A percentile compares a stretch with the other conserved stretches of the same genome.
Evolutionary conservation across 37 sponge, comb jelly and placozoan genomes (phyloP).

Genomic region (Ephydatia muelleri): DNA sequence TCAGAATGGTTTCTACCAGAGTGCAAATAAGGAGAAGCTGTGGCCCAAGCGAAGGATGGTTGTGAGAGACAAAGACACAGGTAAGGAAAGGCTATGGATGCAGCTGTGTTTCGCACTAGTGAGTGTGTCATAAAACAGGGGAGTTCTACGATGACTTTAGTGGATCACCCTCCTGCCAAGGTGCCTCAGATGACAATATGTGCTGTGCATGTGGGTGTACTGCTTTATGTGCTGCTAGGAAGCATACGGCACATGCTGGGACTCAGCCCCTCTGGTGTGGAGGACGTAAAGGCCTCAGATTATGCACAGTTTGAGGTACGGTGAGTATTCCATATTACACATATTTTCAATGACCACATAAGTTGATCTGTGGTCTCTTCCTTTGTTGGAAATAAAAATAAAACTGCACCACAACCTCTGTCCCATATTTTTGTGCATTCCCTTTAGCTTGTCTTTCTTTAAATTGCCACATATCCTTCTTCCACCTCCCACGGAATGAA

Average conservation of each 20-base stretch:
- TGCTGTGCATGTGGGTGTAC: no score
- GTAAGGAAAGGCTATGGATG: not conserved
- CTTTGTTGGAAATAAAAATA: no score
- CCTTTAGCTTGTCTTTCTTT: no score
- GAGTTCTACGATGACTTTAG: conserved; percentile 81
- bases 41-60: conserved; percentile 76
- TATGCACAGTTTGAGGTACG: conserved; percentile 40
- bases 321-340: no score
- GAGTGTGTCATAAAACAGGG: no score
- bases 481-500: not conserved
- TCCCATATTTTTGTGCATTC: no score
- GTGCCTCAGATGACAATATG: no score
- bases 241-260: conserved; percentile 61
- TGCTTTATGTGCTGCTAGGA: no score
- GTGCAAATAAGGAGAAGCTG: conserved; percentile 65
- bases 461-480: no score
- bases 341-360: no score
- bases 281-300: conserved; percentile 54
- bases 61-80: conserved; percentile 42
- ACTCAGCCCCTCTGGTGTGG: conserved; percentile 60
- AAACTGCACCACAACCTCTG: no score
- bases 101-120: conserved; percentile 12
- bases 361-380: no score
- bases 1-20: conserved; percentile 75
- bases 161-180: conserved; percentile 43